Conservation (phyloP, 2,797 vertebrate species). For the Bradypodion pumilum region DNA sequence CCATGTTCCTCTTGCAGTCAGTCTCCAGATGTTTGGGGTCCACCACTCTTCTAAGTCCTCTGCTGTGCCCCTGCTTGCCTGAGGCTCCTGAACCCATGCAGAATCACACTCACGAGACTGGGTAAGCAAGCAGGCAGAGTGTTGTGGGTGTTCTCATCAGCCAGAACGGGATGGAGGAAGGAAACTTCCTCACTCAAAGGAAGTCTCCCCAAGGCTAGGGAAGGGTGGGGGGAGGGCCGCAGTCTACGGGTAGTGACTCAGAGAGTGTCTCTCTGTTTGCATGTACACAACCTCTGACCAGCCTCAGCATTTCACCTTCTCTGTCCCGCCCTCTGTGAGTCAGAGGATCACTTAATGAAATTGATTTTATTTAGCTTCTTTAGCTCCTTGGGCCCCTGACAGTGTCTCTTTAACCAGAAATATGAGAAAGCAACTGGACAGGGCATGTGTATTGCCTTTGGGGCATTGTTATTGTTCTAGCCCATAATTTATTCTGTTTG, state of each 20-base stretch:
- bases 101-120: background rate
- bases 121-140: background rate
- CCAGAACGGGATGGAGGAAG: constrained; percentile 30
- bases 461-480: too few species aligned
- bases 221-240: constrained; percentile 5
- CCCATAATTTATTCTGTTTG: too few species aligned
- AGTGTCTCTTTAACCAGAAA: background rate
- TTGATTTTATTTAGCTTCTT: background rate
- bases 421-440: background rate
- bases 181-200: constrained; percentile 27
- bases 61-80: background rate
- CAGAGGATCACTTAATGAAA: background rate
- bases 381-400: background rate
- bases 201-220: constrained; percentile 31
- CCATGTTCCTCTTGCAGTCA: too few species aligned
- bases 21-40: background rate
- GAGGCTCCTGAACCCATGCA: background rate
- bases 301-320: background rate
- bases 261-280: background rate
- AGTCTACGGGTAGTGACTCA: constrained; percentile 25
- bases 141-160: constrained; percentile 27
- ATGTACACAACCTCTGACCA: background rate
- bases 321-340: background rate
- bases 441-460: too few species aligned
- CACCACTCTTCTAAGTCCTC: background rate